Conservation (phyloP, 2,113 vertebrate species). For the Nyctibius bracteatus region DNA sequence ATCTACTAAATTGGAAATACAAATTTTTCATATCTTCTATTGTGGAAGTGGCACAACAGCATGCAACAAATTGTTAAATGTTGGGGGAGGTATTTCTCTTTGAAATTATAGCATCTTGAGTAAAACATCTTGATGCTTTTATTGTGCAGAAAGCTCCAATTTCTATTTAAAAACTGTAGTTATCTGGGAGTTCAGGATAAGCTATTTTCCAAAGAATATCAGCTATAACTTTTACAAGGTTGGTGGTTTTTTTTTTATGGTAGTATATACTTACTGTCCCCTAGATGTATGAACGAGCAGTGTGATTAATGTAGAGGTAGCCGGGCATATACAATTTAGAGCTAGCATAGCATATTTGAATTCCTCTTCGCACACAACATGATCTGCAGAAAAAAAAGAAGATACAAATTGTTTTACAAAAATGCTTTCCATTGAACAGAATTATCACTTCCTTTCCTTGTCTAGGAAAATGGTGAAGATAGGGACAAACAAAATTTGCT, state of each 20-base stretch:
- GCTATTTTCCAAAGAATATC: background rate
- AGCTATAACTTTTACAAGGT: no score
- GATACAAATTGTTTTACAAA: background rate
- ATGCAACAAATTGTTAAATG: background rate
- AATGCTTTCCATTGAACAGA: background rate
- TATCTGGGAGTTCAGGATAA: background rate
- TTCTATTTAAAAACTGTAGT: background rate
- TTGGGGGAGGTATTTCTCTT: rapidly evolving
- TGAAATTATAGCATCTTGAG: background rate
- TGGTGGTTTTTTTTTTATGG: background rate
- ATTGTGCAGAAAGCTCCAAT: background rate
- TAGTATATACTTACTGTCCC: conserved; percentile 87
- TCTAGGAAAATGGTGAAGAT: background rate
- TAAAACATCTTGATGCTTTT: background rate
- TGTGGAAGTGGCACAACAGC: background rate
- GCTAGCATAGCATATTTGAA: conserved; percentile 98
- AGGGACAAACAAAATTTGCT: background rate
- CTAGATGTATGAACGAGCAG: conserved; percentile 95
- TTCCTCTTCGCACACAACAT: conserved; percentile 98
- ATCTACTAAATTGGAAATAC: background rate
- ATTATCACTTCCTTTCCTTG: background rate
- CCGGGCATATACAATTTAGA: conserved; percentile 94
- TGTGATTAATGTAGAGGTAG: conserved; percentile 94
- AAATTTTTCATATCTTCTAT: background rate
- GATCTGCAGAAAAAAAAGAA: conserved; percentile 77